These are phyloP conservation scores for Coregonus sp. DNA, from an alignment of 2,797 vertebrate species.

Conservation along the genomic window DNA sequence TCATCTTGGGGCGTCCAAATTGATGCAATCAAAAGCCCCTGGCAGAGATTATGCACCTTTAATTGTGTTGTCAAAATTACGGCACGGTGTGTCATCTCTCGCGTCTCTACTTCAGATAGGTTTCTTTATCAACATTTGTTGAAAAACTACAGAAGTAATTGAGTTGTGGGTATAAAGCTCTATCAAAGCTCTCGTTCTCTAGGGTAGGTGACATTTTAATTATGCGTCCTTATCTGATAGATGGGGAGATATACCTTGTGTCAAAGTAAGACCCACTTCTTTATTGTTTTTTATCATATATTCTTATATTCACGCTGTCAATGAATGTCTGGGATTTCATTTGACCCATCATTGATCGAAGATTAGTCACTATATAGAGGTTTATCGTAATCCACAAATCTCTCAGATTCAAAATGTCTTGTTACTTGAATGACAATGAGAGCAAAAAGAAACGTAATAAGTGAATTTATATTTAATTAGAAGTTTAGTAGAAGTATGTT, in stretches of 20 bases:
- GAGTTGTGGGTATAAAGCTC: slow-evolving; percentile 64
- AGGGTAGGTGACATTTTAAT: slow-evolving; percentile 80
- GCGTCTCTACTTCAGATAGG: slow-evolving; percentile 63
- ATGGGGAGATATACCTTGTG: slow-evolving; percentile 75
- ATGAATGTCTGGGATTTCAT: slow-evolving; percentile 70
- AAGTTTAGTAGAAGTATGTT: slow-evolving; percentile 2
- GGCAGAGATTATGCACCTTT: slow-evolving; percentile 70
- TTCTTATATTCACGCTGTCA: slow-evolving; percentile 76
- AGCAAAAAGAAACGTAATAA: slow-evolving; percentile 8
- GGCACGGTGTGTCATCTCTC: slow-evolving; percentile 51
- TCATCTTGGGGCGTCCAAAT: slow-evolving; percentile 48
- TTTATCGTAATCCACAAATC: slow-evolving; percentile 62
- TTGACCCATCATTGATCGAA: slow-evolving; percentile 71
- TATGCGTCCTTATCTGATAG: slow-evolving; percentile 78
- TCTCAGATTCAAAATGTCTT: slow-evolving; percentile 53
- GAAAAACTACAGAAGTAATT: slow-evolving; percentile 45
- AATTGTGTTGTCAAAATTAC: slow-evolving; percentile 75
- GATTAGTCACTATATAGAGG: slow-evolving; percentile 65
- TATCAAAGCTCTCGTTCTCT: slow-evolving; percentile 49
- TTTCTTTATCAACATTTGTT: slow-evolving; percentile 56
- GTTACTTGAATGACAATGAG: slow-evolving; percentile 57
- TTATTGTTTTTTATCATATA: slow-evolving; percentile 80
- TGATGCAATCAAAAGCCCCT: slow-evolving; percentile 56
- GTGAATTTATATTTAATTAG: background rate
- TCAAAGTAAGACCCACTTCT: slow-evolving; percentile 74